Conservation (phyloP, 1,140 invertebrate species). For the Proctacanthus coquilletti region DNA sequence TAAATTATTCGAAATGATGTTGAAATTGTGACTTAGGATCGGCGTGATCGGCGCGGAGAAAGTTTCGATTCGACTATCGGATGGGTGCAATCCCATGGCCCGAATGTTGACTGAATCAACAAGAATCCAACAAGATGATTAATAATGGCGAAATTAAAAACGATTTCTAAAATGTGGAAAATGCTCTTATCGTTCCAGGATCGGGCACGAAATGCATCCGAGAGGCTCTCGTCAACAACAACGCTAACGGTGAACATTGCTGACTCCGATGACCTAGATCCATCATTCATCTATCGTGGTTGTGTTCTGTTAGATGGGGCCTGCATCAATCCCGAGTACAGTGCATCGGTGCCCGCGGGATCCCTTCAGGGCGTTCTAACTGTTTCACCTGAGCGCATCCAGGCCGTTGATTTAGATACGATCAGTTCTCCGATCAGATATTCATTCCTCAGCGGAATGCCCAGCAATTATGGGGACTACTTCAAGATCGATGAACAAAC, state of each 20-base stretch:
- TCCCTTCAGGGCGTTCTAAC: conserved; percentile 63
- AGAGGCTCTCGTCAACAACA: conserved; percentile 63
- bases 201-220: conserved; percentile 55
- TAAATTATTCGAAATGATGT: too few relatives aligned
- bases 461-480: conserved; percentile 56
- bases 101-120: too few relatives aligned
- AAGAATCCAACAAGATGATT: too few relatives aligned
- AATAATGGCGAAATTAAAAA: too few relatives aligned
- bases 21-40: too few relatives aligned
- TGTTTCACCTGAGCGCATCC: conserved; percentile 73
- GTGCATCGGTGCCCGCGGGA: conserved; percentile 61
- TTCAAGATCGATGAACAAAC: conserved; percentile 70
- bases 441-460: conserved; percentile 63
- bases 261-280: conserved; percentile 80
- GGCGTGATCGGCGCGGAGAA: too few relatives aligned
- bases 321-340: conserved; percentile 71
- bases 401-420: conserved; percentile 77
- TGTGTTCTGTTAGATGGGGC: conserved; percentile 61
- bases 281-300: conserved; percentile 70
- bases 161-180: too few relatives aligned
- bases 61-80: too few relatives aligned
- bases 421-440: conserved; percentile 66
- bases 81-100: too few relatives aligned
- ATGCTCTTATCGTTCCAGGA: conserved; percentile 46
- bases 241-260: conserved; percentile 71